Conservation (phyloP, 1,140 invertebrate genomes). For the Brachionus calyciflorus region DNA sequence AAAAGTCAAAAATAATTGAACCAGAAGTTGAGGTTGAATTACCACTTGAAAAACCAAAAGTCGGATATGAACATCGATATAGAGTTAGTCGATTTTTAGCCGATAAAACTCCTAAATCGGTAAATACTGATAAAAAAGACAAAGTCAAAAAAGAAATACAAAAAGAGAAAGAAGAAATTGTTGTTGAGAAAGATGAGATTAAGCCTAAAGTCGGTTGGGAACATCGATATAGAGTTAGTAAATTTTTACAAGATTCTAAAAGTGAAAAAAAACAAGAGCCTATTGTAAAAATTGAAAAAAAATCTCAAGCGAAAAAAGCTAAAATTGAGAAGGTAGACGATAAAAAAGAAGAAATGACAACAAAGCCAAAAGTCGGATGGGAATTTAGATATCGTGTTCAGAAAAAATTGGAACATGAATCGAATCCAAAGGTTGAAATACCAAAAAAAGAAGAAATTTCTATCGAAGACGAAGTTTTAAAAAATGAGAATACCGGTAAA, state of each 20-base stretch:
- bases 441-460: background rate
- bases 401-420: background rate
- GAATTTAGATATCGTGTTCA: slow-evolving; percentile 20
- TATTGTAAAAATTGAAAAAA: background rate
- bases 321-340: background rate
- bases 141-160: background rate
- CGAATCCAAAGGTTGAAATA: slow-evolving; percentile 23
- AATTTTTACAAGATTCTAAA: background rate
- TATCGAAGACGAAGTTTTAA: background rate
- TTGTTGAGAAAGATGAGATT: background rate
- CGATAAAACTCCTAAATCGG: background rate
- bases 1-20: background rate
- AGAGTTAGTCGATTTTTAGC: background rate
- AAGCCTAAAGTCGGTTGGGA: slow-evolving; percentile 42
- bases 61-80: slow-evolving; percentile 27
- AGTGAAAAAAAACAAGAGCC: background rate
- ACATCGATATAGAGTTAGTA: background rate
- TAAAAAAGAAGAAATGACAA: background rate
- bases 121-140: no score
- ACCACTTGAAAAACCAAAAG: background rate
- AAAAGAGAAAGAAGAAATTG: background rate
- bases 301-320: background rate
- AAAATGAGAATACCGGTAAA: slow-evolving; percentile 17
- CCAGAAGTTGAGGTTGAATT: no score
- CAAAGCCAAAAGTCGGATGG: slow-evolving; percentile 45